A percentile compares a stretch with the other conserved stretches of the same genome.
phyloP scores from a whole-genome alignment of 2,797 vertebrate species.

The Melanotaenia trifasciata region DNA sequence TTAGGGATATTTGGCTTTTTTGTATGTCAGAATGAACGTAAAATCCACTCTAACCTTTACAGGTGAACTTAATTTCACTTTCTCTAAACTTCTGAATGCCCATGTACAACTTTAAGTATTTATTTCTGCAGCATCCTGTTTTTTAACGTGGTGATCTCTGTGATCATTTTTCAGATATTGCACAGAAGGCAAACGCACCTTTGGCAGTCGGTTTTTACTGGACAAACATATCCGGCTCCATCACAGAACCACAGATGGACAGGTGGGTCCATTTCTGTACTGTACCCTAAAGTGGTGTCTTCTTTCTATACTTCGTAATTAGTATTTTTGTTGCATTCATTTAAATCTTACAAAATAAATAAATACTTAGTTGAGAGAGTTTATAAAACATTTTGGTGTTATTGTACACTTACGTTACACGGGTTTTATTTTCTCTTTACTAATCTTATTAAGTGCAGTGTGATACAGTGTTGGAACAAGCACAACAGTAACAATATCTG shows the following conservation, averaged over 20 bases:
- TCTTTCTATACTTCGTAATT: no score
- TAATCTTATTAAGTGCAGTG: background rate
- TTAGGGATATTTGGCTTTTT: no score
- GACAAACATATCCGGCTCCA: conserved; percentile 95
- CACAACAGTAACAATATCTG: background rate
- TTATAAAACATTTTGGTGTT: background rate
- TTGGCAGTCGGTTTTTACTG: conserved; percentile 93
- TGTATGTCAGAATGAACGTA: no score
- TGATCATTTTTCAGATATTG: conserved; percentile 85
- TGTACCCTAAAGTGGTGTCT: background rate
- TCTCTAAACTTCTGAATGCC: no score
- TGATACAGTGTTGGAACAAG: background rate
- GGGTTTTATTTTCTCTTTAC: background rate
- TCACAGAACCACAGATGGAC: conserved; percentile 82
- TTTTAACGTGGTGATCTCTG: no score
- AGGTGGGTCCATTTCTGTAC: conserved; percentile 66
- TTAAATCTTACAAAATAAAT: background rate
- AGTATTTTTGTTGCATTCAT: background rate
- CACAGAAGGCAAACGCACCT: conserved; percentile 94
- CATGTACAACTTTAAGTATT: no score
- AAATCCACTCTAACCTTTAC: no score
- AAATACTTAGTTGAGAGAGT: no score
- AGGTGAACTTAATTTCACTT: no score
- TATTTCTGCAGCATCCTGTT: no score
- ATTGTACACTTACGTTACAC: background rate